A percentile compares a stretch with the other conserved stretches of the same genome.
Conservation (phyloP, 2,113 vertebrate genomes). For the Lepisosteus osseus region DNA sequence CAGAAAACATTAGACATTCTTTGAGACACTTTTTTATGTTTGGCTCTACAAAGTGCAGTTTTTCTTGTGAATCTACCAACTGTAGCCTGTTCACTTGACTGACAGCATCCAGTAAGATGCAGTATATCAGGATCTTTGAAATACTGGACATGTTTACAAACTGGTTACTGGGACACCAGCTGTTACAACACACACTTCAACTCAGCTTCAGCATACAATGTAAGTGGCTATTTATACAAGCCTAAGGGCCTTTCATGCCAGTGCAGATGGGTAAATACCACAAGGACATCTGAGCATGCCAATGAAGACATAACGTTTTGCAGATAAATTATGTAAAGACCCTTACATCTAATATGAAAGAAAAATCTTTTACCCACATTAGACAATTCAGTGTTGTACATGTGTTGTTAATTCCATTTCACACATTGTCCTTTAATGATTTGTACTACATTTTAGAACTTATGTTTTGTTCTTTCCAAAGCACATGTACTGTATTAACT, state of each 20-base stretch:
- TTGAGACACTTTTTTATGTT: no score
- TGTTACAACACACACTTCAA: conserved; percentile 62
- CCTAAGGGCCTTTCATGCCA: conserved; percentile 59
- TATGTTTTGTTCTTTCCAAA: no score
- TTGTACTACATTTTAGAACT: no score
- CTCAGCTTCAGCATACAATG: conserved; percentile 46
- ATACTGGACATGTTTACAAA: conserved; percentile 51
- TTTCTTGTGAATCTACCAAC: not conserved
- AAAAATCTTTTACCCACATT: conserved; percentile 39
- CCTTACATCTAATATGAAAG: conserved; percentile 40
- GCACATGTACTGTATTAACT: no score
- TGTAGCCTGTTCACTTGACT: conserved; percentile 9
- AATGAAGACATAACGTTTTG: conserved; percentile 57
- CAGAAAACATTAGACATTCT: not conserved
- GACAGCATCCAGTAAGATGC: conserved; percentile 30
- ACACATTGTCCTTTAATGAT: no score
- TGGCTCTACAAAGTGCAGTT: not conserved
- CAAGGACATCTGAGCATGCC: conserved; percentile 45
- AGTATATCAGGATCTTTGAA: conserved; percentile 45
- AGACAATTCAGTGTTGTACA: conserved; percentile 45
- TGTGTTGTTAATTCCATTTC: conserved; percentile 34
- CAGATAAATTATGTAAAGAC: conserved; percentile 59
- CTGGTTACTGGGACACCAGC: conserved; percentile 51
- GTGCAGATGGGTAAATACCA: conserved; percentile 51
- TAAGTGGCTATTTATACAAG: conserved; percentile 64